Conservation (phyloP, 2,888 invertebrate species). For the Sarcophaga variegata region DNA sequence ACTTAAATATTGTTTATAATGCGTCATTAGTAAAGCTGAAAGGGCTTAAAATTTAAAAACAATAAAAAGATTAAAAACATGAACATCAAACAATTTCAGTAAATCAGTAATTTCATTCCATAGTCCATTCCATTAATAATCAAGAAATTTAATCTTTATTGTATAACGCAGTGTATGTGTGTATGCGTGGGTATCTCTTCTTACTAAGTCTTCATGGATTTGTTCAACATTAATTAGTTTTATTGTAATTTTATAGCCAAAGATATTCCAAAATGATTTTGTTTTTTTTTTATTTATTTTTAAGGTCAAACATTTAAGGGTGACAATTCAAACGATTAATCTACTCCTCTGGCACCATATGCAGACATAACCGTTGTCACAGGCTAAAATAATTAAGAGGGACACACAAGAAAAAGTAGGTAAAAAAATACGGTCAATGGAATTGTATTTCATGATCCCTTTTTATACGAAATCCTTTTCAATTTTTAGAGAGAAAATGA, state of each 20-base stretch:
- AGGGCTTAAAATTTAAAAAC: too few relatives aligned
- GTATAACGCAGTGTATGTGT: background rate
- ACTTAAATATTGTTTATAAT: too few relatives aligned
- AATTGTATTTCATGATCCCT: slow-evolving; percentile 28
- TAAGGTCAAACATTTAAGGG: slow-evolving; percentile 45
- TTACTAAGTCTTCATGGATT: too few relatives aligned
- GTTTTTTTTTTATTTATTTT: background rate
- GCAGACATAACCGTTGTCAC: background rate
- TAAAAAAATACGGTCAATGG: slow-evolving; percentile 15
- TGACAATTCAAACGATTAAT: slow-evolving; percentile 22
- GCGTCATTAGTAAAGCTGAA: too few relatives aligned
- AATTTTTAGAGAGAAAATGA: slow-evolving; percentile 27
- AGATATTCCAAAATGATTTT: too few relatives aligned
- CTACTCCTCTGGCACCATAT: background rate
- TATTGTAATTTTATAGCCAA: background rate
- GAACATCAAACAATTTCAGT: too few relatives aligned
- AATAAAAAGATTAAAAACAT: too few relatives aligned
- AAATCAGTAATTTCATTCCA: too few relatives aligned
- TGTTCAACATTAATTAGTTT: background rate
- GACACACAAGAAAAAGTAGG: slow-evolving; percentile 2
- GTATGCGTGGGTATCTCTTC: background rate
- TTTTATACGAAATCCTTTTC: too few relatives aligned
- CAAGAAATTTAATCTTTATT: too few relatives aligned
- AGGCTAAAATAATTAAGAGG: background rate
- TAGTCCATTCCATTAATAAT: too few relatives aligned